These are phyloP conservation scores for Huso huso DNA, from an alignment of 2,797 vertebrate species.

Conservation along the genomic window DNA sequence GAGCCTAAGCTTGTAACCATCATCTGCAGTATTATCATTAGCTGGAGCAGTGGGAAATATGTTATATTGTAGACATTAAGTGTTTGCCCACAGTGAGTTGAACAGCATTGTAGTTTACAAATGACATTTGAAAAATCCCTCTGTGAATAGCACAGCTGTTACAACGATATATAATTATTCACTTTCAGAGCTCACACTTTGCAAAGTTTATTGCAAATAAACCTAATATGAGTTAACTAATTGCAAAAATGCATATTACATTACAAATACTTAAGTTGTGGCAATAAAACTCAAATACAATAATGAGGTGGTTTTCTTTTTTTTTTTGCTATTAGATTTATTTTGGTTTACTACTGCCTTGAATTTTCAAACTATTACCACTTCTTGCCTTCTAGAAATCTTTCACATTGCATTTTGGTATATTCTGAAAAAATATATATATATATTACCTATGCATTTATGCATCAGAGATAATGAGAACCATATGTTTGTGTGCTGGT, in stretches of 20 bases:
- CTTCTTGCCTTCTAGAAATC: background rate
- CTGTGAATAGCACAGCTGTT: slow-evolving; percentile 22
- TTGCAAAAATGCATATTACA: background rate
- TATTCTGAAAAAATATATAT: too few species aligned
- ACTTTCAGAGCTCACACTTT: background rate
- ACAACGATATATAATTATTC: slow-evolving; percentile 17
- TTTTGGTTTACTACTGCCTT: too few species aligned
- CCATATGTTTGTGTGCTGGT: too few species aligned
- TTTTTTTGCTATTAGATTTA: too few species aligned
- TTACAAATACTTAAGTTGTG: background rate
- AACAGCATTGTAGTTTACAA: slow-evolving; percentile 29
- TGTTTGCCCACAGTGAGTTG: slow-evolving; percentile 32
- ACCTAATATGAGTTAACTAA: slow-evolving; percentile 3
- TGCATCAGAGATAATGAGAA: too few species aligned
- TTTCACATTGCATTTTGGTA: background rate
- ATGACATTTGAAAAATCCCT: slow-evolving; percentile 20
- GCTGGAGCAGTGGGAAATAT: slow-evolving; percentile 29
- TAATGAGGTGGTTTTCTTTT: background rate
- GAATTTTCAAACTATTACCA: too few species aligned
- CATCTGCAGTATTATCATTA: slow-evolving; percentile 36
- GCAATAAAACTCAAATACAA: background rate
- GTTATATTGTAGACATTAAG: slow-evolving; percentile 29
- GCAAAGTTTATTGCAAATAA: slow-evolving; percentile 23
- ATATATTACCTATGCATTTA: too few species aligned
- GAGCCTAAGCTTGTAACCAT: background rate